Base-by-base conservation (phyloP, 2,888 invertebrate genomes). In the Drosophila mimetica region DNA sequence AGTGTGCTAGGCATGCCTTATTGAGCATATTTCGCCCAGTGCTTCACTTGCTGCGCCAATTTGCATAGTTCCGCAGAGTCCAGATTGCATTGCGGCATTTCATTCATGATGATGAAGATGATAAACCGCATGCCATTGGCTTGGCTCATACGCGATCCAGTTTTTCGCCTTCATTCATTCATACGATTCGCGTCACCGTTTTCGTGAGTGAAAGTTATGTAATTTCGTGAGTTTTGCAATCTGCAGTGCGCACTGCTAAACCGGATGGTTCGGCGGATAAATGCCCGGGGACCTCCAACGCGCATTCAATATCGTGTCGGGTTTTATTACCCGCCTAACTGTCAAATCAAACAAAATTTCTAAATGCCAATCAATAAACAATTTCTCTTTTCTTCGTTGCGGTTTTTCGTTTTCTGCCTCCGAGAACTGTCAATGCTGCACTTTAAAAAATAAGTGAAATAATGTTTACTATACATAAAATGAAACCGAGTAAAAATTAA, bases 301-400 rank as follows among this genome's bases (percentile, higher is more conserved):
- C 64, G 48, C 54, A 30, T 48, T 63, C 64, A 60, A 64, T 76
- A 72, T 69, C 72, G 65, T 63, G 77, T 69, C 44, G 42, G 63
- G 47, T 60, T 64, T 64, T 53, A 55, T 72, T 71, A 51, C 50
- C 65, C 50, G 36, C 57, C 65, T 41, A 75, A 75, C 71, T 79
- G 79, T 86, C 85, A 74, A 74, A 74, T 81, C 71, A 79, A 72
- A 77, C 71, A 46, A 64, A 79, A 75, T 88, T 88, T 87, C 88
- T 86, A 87, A 89, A 88, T 77, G 88, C 77, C 88, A 86, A 89
- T 86, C 89, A 61, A 86, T 77, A 76, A 76, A 82, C 76, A 89
- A 77, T 89, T 86, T 89, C 88, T 89, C 88, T 87, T 83, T 76
- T 79, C 39, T 36, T 77, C 76, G 58, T 61, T 42, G 42, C 34